Conservation (phyloP, 1,140 invertebrate genomes). For the Oscheius sp. region DNA sequence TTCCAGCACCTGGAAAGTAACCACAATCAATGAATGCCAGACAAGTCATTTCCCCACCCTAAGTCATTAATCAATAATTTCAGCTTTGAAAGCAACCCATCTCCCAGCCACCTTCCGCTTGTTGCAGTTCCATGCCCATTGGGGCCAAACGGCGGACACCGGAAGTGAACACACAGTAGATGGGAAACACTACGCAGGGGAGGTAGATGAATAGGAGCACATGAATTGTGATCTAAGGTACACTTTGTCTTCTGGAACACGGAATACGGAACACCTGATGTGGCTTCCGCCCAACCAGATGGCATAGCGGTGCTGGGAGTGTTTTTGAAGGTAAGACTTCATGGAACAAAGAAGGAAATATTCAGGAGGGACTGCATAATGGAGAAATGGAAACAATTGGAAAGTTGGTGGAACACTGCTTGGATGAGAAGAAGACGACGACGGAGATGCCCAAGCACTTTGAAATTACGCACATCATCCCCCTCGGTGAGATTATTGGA, state of each 20-base stretch:
- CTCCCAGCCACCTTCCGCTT: constrained; percentile 20
- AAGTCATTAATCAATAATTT: background rate
- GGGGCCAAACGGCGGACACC: constrained; percentile 7
- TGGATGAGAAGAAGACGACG: constrained; percentile 12
- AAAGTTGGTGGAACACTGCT: constrained; percentile 23
- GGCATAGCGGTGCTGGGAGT: constrained; percentile 73
- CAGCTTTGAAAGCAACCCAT: constrained; percentile 33
- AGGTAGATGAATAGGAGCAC: constrained; percentile 5
- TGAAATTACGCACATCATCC: constrained; percentile 20
- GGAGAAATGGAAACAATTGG: constrained; percentile 23
- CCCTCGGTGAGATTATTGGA: background rate
- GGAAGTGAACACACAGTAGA: constrained; percentile 39
- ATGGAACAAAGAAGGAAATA: background rate
- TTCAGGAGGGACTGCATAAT: constrained; percentile 51
- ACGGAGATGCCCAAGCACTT: constrained; percentile 1
- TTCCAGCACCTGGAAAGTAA: constrained; percentile 3
- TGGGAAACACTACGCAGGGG: constrained; percentile 27
- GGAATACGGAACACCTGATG: constrained; percentile 66
- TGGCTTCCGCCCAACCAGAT: constrained; percentile 67
- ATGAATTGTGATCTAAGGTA: background rate
- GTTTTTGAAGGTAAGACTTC: constrained; percentile 67
- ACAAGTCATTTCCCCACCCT: constrained; percentile 13
- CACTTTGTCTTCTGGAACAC: constrained; percentile 73
- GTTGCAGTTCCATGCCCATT: constrained; percentile 39
- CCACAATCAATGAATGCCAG: constrained; percentile 12